Evolutionary conservation across 2,113 vertebrate genomes (phyloP).

Genomic region (Corythornis cristatus): DNA sequence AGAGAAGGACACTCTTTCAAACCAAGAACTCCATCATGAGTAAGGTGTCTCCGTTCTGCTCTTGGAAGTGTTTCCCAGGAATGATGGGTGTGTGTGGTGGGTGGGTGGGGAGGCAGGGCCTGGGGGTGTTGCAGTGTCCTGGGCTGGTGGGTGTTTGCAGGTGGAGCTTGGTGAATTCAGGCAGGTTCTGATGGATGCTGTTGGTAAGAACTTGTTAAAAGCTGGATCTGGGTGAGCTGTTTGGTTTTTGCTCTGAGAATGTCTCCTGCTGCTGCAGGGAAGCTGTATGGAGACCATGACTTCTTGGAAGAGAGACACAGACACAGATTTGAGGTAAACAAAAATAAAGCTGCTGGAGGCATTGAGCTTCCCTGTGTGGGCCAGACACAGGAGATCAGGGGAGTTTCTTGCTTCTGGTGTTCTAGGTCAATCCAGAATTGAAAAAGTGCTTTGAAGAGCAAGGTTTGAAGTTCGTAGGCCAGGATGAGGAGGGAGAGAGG

Average conservation of each 20-base stretch:
- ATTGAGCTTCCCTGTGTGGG: neutral
- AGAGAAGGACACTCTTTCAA: constrained; percentile 93
- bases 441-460: constrained; percentile 88
- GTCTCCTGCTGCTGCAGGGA: constrained; percentile 73
- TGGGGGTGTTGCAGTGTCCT: neutral
- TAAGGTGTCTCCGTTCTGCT: constrained; percentile 69
- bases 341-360: neutral
- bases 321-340: constrained; percentile 92
- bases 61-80: neutral
- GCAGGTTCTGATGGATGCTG: neutral
- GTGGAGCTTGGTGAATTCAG: neutral
- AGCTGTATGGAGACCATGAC: constrained; percentile 88
- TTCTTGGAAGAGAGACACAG: constrained; percentile 93
- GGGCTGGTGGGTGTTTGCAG: neutral
- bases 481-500: constrained; percentile 92
- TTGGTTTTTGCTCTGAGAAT: neutral
- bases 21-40: constrained; percentile 87
- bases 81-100: rapidly evolving
- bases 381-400: neutral
- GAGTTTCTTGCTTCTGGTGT: neutral
- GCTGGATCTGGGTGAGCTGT: rapidly evolving
- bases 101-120: neutral
- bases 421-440: constrained; percentile 93
- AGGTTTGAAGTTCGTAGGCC: constrained; percentile 91
- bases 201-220: neutral